Evolutionary conservation across 1,140 invertebrate species (phyloP).

Genomic region (Bradynema listronoti): DNA sequence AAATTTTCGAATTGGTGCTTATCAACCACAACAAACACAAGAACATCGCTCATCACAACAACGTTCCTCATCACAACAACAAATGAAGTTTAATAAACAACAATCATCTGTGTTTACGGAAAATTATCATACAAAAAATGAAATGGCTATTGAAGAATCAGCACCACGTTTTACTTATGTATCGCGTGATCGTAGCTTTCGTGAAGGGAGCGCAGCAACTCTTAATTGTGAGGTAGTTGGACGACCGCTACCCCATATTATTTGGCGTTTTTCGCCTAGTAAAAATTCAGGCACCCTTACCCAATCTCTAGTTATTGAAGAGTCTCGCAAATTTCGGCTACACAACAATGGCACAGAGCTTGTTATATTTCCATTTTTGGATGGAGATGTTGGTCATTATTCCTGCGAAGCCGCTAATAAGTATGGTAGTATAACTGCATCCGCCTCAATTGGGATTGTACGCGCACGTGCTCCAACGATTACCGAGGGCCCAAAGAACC

Average conservation of each 20-base stretch:
- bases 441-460: constrained; percentile 27
- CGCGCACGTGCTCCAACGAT: constrained; percentile 38
- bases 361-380: constrained; percentile 54
- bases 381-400: constrained; percentile 54
- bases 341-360: constrained; percentile 39
- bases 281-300: no score
- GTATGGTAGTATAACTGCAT: constrained; percentile 28
- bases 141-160: neutral
- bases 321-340: constrained; percentile 42
- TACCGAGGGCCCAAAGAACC: constrained; percentile 29
- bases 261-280: no score
- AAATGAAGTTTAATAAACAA: constrained; percentile 6
- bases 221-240: constrained; percentile 49
- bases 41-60: no score
- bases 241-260: constrained; percentile 45
- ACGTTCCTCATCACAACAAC: neutral
- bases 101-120: constrained; percentile 8
- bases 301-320: constrained; percentile 34
- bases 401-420: constrained; percentile 44
- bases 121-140: no score
- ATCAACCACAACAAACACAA: no score
- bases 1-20: no score
- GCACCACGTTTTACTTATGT: constrained; percentile 47
- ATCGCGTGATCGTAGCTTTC: constrained; percentile 40
- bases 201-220: constrained; percentile 50